phyloP scores from a whole-genome alignment of 2,888 invertebrate genomes.

The Aporophyla nigra region DNA sequence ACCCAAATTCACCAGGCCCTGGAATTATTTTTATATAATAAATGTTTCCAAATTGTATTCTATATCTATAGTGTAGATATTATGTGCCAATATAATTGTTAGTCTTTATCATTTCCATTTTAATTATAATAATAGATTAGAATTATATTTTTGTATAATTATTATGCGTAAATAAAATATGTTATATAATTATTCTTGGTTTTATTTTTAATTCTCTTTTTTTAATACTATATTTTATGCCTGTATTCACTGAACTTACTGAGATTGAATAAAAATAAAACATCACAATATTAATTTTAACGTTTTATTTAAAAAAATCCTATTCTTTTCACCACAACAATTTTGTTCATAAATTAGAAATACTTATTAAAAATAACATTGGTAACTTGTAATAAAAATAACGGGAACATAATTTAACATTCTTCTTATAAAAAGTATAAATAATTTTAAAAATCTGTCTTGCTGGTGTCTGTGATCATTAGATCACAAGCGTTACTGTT shows the following conservation, averaged over 20 bases:
- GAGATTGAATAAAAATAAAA: slow-evolving; percentile 14
- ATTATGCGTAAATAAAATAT: slow-evolving; percentile 74
- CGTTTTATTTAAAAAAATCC: slow-evolving; percentile 20
- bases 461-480: too few species aligned
- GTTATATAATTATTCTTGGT: slow-evolving; percentile 57
- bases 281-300: neutral
- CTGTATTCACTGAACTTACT: neutral
- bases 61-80: slow-evolving; percentile 66
- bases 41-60: slow-evolving; percentile 45
- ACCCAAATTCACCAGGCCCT: neutral
- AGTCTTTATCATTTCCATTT: slow-evolving; percentile 69
- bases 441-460: neutral
- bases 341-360: slow-evolving; percentile 28
- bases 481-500: too few species aligned
- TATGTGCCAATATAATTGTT: slow-evolving; percentile 75
- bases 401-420: slow-evolving; percentile 7
- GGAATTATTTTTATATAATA: slow-evolving; percentile 15
- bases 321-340: neutral
- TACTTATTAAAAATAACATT: neutral
- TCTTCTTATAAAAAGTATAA: neutral
- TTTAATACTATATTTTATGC: neutral
- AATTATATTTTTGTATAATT: slow-evolving; percentile 78
- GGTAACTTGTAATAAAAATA: neutral
- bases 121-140: slow-evolving; percentile 68
- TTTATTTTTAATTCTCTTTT: slow-evolving; percentile 33